Evolutionary conservation across 2,113 vertebrate genomes (phyloP), one percentile per base, ranked within the genome.

Genomic region (Brachypteracias leptosomus): DNA sequence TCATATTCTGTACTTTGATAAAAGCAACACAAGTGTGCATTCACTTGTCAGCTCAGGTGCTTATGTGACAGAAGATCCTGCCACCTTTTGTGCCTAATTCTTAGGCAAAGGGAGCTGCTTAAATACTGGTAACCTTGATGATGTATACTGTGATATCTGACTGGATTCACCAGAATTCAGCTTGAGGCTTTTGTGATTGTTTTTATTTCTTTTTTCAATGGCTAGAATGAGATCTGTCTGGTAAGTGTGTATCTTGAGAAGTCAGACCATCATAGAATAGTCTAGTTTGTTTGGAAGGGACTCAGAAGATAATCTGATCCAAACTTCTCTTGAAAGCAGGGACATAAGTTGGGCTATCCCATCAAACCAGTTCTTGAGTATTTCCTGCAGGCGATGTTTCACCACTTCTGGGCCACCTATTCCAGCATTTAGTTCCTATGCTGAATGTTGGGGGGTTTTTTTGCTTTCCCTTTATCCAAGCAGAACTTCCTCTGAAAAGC

Each of bases 1-100:
- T 80, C 11, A 9, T 52, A 18, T 1, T 33, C 2, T 36, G 9
- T 78, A 22, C 26, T 67, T 55, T 21, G 6, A 17, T 11, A 0
- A 2, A 67, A 66, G 11, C 3, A 46, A 16, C 63, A 9, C 8
- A 49, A 49, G 13, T 58, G 14, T 88, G 46, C 25, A 9, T 74
- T 89, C 12, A 28, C 7, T 40, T 86, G 16, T 42, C 24, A 36
- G 36, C 28, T 74, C 7, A 6, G 9, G 13, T 85, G 24, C 7
- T 31, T 49, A 10, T 21, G 20, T 59, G 28, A 17, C 15, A 24
- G 6, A 52, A 89, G 57, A 54, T 78, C 7, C 7, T 72, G 35
- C 4, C 18, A 25, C n/a, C 18, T 63, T 51, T 67, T 36, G 3
- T 79, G 28, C 13, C 24, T 21, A 38, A 6, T 65, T 73, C 40